These are phyloP conservation scores for Bovichtus diacanthus DNA, from an alignment of 2,797 vertebrate species.

Conservation along the genomic window DNA sequence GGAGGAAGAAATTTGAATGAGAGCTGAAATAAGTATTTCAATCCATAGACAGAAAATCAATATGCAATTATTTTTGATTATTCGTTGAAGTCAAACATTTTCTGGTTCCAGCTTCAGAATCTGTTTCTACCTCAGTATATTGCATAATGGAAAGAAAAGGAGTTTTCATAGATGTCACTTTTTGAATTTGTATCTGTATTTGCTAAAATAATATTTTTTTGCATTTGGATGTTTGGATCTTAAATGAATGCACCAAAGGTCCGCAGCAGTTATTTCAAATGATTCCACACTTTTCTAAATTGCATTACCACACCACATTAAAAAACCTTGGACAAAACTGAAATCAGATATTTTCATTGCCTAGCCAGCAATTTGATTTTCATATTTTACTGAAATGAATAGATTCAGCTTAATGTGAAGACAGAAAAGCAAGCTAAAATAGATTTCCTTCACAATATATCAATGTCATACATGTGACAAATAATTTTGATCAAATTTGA, in stretches of 20 bases:
- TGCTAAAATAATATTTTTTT: too few relatives aligned
- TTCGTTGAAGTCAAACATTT: too few relatives aligned
- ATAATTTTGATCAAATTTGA: neutral
- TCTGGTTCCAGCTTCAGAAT: too few relatives aligned
- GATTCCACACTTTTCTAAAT: too few relatives aligned
- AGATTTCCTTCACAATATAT: neutral
- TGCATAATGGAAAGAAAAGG: slow-evolving; percentile 1
- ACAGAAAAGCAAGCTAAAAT: neutral
- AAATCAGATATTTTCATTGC: too few relatives aligned
- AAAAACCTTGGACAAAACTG: too few relatives aligned
- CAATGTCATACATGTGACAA: neutral
- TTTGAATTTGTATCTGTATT: neutral
- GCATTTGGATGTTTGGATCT: too few relatives aligned
- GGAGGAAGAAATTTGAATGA: neutral
- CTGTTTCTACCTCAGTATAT: neutral
- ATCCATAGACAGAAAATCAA: neutral
- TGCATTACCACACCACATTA: too few relatives aligned
- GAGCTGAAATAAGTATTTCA: neutral
- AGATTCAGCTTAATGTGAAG: neutral
- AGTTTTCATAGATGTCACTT: neutral
- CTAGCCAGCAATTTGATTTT: too few relatives aligned
- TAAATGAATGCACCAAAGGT: too few relatives aligned
- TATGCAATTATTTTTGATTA: neutral
- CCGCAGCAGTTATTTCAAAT: too few relatives aligned
- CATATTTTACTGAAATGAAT: too few relatives aligned